These are phyloP conservation scores for Tupaia chinensis DNA, from an alignment of 2,113 vertebrate genomes.

Conservation along the genomic window DNA sequence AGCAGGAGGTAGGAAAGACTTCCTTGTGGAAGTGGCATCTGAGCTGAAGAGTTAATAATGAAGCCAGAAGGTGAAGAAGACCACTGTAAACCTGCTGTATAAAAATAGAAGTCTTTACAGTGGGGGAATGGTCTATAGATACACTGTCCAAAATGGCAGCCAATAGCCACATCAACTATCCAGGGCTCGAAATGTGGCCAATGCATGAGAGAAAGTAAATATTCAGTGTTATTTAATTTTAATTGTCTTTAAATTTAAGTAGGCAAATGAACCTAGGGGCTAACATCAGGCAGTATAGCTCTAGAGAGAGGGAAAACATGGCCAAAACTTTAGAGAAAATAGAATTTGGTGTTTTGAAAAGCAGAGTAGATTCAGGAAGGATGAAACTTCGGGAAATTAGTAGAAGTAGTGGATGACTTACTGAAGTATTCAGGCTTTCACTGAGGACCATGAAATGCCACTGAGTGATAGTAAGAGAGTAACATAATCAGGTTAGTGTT, in stretches of 20 bases:
- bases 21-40: background rate
- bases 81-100: fast-evolving
- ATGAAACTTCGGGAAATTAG: background rate
- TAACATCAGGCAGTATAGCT: background rate
- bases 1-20: background rate
- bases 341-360: background rate
- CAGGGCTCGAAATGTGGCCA: background rate
- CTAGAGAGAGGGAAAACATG: background rate
- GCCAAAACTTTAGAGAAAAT: background rate
- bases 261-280: background rate
- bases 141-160: no score
- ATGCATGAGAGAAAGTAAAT: fast-evolving
- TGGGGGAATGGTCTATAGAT: fast-evolving
- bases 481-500: background rate
- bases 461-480: background rate
- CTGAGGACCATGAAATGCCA: background rate
- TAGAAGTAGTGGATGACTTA: background rate
- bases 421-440: background rate
- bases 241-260: background rate
- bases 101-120: no score
- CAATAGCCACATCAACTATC: fast-evolving
- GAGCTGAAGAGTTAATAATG: background rate
- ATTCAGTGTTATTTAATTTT: background rate
- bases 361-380: background rate
- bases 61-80: background rate